Evolutionary conservation across 2,113 vertebrate species (phyloP), one percentile per base, ranked within the genome.

Genomic region (Podiceps cristatus): DNA sequence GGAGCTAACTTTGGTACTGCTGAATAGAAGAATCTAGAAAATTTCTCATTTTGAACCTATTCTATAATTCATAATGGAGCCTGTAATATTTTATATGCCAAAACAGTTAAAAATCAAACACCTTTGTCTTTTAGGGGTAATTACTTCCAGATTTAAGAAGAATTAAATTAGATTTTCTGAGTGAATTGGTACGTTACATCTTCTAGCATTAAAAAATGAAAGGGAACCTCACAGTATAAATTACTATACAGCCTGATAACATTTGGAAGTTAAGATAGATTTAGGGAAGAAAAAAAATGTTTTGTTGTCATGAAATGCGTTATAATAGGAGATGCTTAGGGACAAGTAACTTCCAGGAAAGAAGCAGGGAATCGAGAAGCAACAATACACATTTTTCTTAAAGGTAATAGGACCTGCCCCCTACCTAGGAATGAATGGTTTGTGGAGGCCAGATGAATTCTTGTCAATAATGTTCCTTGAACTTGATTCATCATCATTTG

Each of bases 391-490:
- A 3, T 80, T 93, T 90, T 92, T 90, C 50, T 82, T 74, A n/a
- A 63, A 86, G 60, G 18, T 75, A 72, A 31, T 47, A 66, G 47
- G 23, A 71, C 10, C 11, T 88, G 40, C n/a, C 19, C 35, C 56
- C 45, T 92, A 8, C 50, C 29, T 79, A 16, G 52, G 17, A 82
- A n/a, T 44, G 73, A 19, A 28, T 27, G 42, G 29, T 53, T 80
- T 91, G 35, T 74, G 66, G 24, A 71, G 25, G 12, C 53, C 35
- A 35, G 60, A 60, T 94, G 62, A 75, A 91, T 96, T 88, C 33
- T 86, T 87, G 55, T 91, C 86, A 64, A 1, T 85, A 96, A 72
- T 58, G 45, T 42, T 63, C 20, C 88, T 95, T 94, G 88, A 86
- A 71, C 28, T 89, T 73, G 62, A n/a, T 92, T 85, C 49, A 69